A percentile compares a stretch with the other conserved stretches of the same genome.
Evolutionary conservation across 2,888 invertebrate species (phyloP).

Genomic region (Zaprionus bogoriensis): DNA sequence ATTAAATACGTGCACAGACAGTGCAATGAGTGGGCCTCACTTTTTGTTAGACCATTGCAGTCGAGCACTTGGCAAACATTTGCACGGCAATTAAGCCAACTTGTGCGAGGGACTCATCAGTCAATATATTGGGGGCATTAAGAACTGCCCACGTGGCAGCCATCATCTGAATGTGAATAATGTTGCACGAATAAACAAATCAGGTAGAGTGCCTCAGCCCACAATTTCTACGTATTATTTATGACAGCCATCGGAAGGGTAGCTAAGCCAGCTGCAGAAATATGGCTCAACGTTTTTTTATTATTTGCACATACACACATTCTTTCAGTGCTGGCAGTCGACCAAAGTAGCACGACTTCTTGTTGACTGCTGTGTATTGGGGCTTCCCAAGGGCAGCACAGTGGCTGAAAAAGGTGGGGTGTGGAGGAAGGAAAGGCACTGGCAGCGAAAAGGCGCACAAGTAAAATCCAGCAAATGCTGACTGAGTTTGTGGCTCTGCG

Average conservation of each 20-base stretch:
- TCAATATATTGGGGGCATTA: slow-evolving; percentile 43
- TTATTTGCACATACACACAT: slow-evolving; percentile 55
- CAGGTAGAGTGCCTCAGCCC: slow-evolving; percentile 52
- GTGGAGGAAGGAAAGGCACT: not conserved
- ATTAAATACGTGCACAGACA: slow-evolving; percentile 44
- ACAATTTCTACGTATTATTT: slow-evolving; percentile 53
- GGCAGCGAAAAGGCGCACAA: slow-evolving; percentile 45
- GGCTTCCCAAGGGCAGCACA: too few species aligned
- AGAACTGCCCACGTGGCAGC: slow-evolving; percentile 17
- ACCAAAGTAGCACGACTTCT: not conserved
- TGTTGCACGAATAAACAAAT: slow-evolving; percentile 67
- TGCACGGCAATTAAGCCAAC: slow-evolving; percentile 45
- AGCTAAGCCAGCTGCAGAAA: slow-evolving; percentile 40
- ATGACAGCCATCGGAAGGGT: slow-evolving; percentile 50
- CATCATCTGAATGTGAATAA: slow-evolving; percentile 49
- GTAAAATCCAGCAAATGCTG: slow-evolving; percentile 44
- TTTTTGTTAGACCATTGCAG: not conserved
- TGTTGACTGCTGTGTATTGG: slow-evolving; percentile 9
- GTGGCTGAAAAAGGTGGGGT: too few species aligned
- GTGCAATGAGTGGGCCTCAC: not conserved
- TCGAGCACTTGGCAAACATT: slow-evolving; percentile 25
- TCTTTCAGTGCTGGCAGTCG: slow-evolving; percentile 33
- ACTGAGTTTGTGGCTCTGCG: slow-evolving; percentile 52
- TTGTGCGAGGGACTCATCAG: not conserved
- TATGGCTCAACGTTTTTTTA: slow-evolving; percentile 67